Base-by-base conservation (phyloP, 2,888 invertebrate species). In the Chamaedrilus cognettii region DNA sequence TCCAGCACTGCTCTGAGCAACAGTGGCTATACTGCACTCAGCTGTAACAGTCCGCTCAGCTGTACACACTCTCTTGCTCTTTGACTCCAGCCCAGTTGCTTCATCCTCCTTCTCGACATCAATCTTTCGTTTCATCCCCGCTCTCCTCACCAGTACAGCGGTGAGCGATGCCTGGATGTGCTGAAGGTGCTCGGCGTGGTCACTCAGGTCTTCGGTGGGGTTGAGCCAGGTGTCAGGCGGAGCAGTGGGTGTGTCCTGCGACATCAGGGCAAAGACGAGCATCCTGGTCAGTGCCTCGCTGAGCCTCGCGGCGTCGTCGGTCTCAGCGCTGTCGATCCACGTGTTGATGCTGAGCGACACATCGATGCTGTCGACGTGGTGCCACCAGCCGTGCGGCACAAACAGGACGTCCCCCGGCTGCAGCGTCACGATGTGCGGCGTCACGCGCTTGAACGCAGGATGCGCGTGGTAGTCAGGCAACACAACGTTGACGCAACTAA, bases 331-430 rank as follows among this genome's bases (percentile, higher is more conserved):
- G 57, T 92, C 91, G 72, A 96, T 82, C 86, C 93, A 91, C 35
- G 89, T 83, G 80, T 95, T 94, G n/a, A 89, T 82, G 73, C 88
- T 88, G 50, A 89, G 80, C 50, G 87, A 86, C 2, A 78, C 71
- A 7, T 86, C 83, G n/a, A 84, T 68, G 70, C 87, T 87, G 83
- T 94, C 92, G 0, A 96, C 97, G 85, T 91, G 96, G 85, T 97
- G 97, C 97, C 97, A 98, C 96, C 97, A 98, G 69, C 92, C 91
- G 69, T 88, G 88, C 0, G 97, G 97, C 5, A 98, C 91, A 77
- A 92, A 88, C 42, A 98, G 85, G 0, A 94, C 91, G 84, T 97
- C 93, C 0, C 95, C 94, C 11, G 94, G 90, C 57, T 89, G 86
- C 60, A 97, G 84, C 64, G 88, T 87, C 34, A 94, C 88, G 70